Evolutionary conservation across 1,140 invertebrate genomes (phyloP), one percentile per base, ranked within the genome.

Genomic region (Anoplophora glabripennis): DNA sequence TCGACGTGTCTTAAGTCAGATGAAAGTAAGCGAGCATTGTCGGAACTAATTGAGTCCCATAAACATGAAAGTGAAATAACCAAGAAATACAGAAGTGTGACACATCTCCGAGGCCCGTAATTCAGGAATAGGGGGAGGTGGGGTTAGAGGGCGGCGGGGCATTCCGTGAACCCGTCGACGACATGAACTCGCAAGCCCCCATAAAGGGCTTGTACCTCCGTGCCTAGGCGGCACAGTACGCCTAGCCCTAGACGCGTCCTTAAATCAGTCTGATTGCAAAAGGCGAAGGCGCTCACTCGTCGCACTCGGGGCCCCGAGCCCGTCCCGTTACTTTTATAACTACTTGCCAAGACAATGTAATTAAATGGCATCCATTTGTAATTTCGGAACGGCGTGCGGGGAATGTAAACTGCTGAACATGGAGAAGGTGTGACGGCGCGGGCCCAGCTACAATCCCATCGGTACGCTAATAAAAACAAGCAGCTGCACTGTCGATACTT

Each of bases 331-430:
- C 72, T 73, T 75, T 73, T 73, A 75, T 69, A 75, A 72, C 73
- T 73, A 71, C 64, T 72, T 71, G 72, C 68, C 70, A 72, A 73
- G 72, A 73, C 73, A 75, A 73, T 73, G 73, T 75, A 75, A 75
- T 75, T 75, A 75, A 75, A 73, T 75, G 73, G 72, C 73, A 75
- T 73, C 73, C 73, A 75, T 75, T 75, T 71, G 73, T 75, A 75
- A 75, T 73, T 73, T 75, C 66, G 64, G 62, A 68, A 61, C 64
- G 64, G 68, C 70, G 70, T 74, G 71, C 68, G 64, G 69, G 57
- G 72, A 71, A 73, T 73, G 70, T 71, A 71, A 71, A 72, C 69
- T 63, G 67, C 64, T 62, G 63, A 72, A 75, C 73, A 75, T 75
- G 71, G 68, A 75, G 70, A 75, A 75, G 73, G 73, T 75, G 73